Evolutionary conservation across 2,797 vertebrate genomes (phyloP).

Genomic region (Rallus crepitans): DNA sequence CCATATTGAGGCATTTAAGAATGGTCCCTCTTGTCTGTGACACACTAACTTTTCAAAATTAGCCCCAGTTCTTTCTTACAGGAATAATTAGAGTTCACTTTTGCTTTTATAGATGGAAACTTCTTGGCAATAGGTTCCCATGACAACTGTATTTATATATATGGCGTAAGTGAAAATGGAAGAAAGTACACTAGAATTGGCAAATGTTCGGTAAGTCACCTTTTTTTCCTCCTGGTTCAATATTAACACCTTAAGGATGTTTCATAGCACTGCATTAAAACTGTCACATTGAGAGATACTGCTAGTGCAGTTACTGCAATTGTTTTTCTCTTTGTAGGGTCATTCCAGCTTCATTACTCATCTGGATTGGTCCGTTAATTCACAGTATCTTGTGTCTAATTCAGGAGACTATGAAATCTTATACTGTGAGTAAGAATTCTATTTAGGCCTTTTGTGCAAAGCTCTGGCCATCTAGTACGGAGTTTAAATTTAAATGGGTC

Average conservation of each 20-base stretch:
- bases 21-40: neutral
- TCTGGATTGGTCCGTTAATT: conserved; percentile 96
- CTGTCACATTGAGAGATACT: neutral
- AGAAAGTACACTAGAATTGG: conserved; percentile 94
- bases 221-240: neutral
- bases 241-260: neutral
- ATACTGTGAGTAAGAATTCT: conserved; percentile 90
- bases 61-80: neutral
- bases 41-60: neutral
- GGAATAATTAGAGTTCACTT: neutral
- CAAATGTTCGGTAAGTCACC: conserved; percentile 92
- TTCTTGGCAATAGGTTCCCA: conserved; percentile 98
- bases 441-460: conserved; percentile 35
- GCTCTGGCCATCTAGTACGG: conserved; percentile 7
- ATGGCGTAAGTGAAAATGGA: conserved; percentile 92
- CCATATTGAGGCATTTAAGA: neutral
- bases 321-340: conserved; percentile 81
- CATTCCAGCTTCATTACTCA: conserved; percentile 99
- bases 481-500: conserved; percentile 56
- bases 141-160: conserved; percentile 99
- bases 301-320: neutral
- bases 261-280: neutral
- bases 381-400: conserved; percentile 96
- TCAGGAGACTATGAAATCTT: conserved; percentile 99
- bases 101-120: conserved; percentile 87